Percentiles rank a stretch among this genome's conserved stretches.
Conservation (phyloP, 2,113 vertebrate species). For the Dolichotis patagonum region DNA sequence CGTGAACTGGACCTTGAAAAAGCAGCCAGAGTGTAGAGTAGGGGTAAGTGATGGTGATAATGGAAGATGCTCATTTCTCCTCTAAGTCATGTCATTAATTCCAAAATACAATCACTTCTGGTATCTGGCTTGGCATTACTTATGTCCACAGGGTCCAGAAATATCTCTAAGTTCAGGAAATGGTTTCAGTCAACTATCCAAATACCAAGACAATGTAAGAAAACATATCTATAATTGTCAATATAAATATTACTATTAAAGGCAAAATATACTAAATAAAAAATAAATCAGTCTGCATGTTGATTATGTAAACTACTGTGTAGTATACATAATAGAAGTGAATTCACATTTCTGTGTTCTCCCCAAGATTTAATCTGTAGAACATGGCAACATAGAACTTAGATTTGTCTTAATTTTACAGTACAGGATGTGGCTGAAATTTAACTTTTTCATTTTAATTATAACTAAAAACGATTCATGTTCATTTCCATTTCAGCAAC, state of each 20-base stretch:
- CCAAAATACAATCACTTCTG: background rate
- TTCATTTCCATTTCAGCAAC: slow-evolving; percentile 73
- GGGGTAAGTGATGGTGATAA: no score
- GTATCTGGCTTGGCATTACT: background rate
- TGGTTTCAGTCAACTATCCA: background rate
- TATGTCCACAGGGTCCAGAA: background rate
- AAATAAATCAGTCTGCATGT: background rate
- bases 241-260: background rate
- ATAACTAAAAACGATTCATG: slow-evolving; percentile 66
- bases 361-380: background rate
- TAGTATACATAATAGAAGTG: background rate
- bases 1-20: background rate
- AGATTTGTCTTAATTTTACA: slow-evolving; percentile 49
- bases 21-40: background rate
- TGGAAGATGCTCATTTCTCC: background rate
- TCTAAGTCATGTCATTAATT: background rate
- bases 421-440: background rate
- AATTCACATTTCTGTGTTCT: background rate
- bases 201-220: background rate
- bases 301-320: background rate
- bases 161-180: background rate
- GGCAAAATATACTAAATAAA: background rate
- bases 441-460: slow-evolving; percentile 67
- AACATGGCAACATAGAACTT: background rate
- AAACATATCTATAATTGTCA: background rate